These are phyloP conservation scores for Heliopora coerulea DNA, from an alignment of 92 coral and sea anemone species.

Conservation along the genomic window DNA sequence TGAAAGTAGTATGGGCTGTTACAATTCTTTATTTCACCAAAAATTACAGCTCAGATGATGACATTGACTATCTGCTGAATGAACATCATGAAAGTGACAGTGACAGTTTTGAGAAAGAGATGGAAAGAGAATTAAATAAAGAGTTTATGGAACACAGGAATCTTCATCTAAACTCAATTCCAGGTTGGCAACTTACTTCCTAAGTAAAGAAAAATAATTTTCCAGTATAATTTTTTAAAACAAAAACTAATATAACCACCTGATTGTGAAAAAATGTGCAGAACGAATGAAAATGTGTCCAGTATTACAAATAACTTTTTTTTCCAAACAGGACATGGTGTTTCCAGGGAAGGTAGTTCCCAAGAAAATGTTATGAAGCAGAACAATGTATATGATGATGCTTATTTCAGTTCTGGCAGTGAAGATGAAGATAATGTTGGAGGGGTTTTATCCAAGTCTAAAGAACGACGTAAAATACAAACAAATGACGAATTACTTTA, in stretches of 20 bases:
- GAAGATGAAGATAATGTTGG: constrained; percentile 92
- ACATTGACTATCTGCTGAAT: constrained; percentile 38
- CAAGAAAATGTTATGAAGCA: not conserved
- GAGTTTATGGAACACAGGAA: constrained; percentile 34
- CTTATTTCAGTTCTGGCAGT: constrained; percentile 95
- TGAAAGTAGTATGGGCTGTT: no score
- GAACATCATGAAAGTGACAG: constrained; percentile 28
- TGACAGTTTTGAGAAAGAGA: constrained; percentile 84
- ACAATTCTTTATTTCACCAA: no score
- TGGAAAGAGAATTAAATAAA: constrained; percentile 75
- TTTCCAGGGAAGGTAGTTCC: not conserved
- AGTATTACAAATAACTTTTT: no score
- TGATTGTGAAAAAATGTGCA: no score
- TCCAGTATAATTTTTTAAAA: no score
- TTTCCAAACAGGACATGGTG: no score
- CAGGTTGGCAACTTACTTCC: constrained; percentile 5
- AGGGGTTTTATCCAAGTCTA: constrained; percentile 84
- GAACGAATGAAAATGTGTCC: no score
- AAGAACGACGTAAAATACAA: constrained; percentile 70
- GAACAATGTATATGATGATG: constrained; percentile 59
- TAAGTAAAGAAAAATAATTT: not conserved
- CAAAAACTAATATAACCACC: no score
- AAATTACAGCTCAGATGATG: constrained; percentile 69
- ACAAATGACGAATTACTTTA: constrained; percentile 82
- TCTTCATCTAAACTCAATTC: not conserved